Conservation (phyloP, 2,888 invertebrate species). For the Troglohyphantes excavatus region DNA sequence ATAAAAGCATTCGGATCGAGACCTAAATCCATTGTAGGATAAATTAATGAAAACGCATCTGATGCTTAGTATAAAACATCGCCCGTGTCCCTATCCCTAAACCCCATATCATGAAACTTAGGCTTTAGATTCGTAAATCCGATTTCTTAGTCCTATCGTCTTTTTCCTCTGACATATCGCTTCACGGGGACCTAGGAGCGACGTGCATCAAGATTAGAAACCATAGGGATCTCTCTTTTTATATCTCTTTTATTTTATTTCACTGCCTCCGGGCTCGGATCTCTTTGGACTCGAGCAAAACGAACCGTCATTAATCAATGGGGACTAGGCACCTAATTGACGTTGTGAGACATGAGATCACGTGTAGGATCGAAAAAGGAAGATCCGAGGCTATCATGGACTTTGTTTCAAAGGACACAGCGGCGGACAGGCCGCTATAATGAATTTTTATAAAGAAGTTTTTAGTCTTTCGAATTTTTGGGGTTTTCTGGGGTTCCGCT, state of each 20-base stretch:
- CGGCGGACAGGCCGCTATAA: constrained; percentile 18
- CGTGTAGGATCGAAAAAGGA: constrained; percentile 35
- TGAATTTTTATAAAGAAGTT: constrained; percentile 42
- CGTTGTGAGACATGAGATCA: constrained; percentile 66
- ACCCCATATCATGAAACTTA: constrained; percentile 32
- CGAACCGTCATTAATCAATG: constrained; percentile 65
- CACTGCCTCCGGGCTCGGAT: neutral
- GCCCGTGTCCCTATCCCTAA: constrained; percentile 41
- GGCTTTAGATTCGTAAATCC: constrained; percentile 73
- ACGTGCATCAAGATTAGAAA: constrained; percentile 74
- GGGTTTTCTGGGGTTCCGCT: constrained; percentile 1
- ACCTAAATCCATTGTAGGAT: constrained; percentile 12
- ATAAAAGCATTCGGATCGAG: neutral
- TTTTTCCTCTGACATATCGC: constrained; percentile 65
- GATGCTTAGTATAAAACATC: constrained; percentile 62
- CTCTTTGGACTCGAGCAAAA: constrained; percentile 43
- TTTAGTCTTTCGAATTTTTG: neutral
- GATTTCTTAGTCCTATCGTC: constrained; percentile 54
- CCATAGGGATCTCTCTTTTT: constrained; percentile 47
- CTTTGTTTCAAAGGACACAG: neutral
- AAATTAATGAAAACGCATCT: constrained; percentile 65
- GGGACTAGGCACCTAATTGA: constrained; percentile 65
- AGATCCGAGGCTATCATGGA: neutral
- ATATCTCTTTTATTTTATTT: constrained; percentile 36
- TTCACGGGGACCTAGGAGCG: constrained; percentile 38